phyloP scores from a whole-genome alignment of 2,113 vertebrate species.

The Holacanthus passer region DNA sequence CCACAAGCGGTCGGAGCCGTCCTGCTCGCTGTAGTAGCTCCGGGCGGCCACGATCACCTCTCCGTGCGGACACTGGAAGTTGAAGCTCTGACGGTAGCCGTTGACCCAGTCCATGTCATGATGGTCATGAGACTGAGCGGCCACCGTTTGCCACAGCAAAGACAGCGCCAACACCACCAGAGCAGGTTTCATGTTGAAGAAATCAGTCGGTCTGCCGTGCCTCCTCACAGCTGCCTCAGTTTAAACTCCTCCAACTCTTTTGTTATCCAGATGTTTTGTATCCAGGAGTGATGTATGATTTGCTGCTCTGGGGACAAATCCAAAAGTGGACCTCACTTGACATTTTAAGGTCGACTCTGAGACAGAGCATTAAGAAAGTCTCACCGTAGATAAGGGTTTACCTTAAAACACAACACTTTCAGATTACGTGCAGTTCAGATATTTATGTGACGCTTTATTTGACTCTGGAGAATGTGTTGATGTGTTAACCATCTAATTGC shows the following conservation, averaged over 20 bases:
- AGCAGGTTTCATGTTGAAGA: slow-evolving; percentile 85
- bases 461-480: slow-evolving; percentile 12
- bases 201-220: slow-evolving; percentile 63
- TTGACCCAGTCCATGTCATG: slow-evolving; percentile 92
- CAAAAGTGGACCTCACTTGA: slow-evolving; percentile 69
- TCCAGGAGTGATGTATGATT: slow-evolving; percentile 90
- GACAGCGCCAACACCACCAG: slow-evolving; percentile 81
- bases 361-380: slow-evolving; percentile 4
- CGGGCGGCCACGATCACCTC: slow-evolving; percentile 92
- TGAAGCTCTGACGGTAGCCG: slow-evolving; percentile 93
- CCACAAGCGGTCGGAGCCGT: slow-evolving; percentile 95
- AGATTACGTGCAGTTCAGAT: slow-evolving; percentile 43
- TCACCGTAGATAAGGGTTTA: slow-evolving; percentile 15
- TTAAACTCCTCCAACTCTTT: slow-evolving; percentile 86
- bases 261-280: slow-evolving; percentile 93
- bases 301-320: slow-evolving; percentile 75
- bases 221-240: slow-evolving; percentile 71
- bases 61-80: slow-evolving; percentile 95
- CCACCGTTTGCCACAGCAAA: slow-evolving; percentile 76
- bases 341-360: slow-evolving; percentile 75
- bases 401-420: slow-evolving; percentile 69
- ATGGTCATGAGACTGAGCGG: slow-evolving; percentile 81
- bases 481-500: slow-evolving; percentile 24
- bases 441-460: slow-evolving; percentile 47
- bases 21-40: slow-evolving; percentile 91